Percentiles rank a stretch among this genome's conserved stretches.
Evolutionary conservation across 2,113 vertebrate genomes (phyloP).

Genomic region (Prinia subflava): DNA sequence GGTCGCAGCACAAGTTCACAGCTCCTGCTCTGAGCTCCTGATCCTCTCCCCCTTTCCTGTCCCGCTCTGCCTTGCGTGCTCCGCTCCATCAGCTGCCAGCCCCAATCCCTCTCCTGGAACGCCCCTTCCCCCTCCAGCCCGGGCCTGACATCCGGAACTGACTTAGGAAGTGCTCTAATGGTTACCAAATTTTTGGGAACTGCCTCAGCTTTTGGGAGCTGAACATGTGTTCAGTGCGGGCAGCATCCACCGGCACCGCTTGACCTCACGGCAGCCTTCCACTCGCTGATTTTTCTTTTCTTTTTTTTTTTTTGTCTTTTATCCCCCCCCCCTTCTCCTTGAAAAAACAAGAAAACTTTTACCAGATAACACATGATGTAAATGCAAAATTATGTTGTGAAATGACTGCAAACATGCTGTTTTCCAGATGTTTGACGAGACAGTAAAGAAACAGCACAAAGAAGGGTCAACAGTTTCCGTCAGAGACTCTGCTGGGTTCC

Average conservation of each 20-base stretch:
- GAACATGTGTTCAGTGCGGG: slow-evolving; percentile 91
- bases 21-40: slow-evolving; percentile 79
- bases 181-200: slow-evolving; percentile 96
- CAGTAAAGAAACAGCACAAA: slow-evolving; percentile 72
- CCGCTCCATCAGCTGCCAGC: slow-evolving; percentile 75
- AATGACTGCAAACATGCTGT: slow-evolving; percentile 83
- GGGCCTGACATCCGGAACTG: slow-evolving; percentile 91
- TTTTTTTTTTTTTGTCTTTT: not conserved
- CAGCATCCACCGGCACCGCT: slow-evolving; percentile 91
- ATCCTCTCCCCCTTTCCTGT: slow-evolving; percentile 88
- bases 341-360: slow-evolving; percentile 67
- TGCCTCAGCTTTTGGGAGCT: slow-evolving; percentile 77
- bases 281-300: slow-evolving; percentile 66
- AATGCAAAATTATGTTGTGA: slow-evolving; percentile 86
- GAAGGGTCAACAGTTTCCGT: slow-evolving; percentile 78
- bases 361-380: slow-evolving; percentile 90
- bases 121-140: slow-evolving; percentile 71
- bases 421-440: slow-evolving; percentile 95
- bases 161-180: slow-evolving; percentile 95
- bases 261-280: slow-evolving; percentile 86
- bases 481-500: slow-evolving; percentile 80
- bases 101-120: slow-evolving; percentile 71
- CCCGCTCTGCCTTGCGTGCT: slow-evolving; percentile 78
- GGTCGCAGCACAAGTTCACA: slow-evolving; percentile 83
- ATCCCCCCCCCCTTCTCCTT: not conserved